Evolutionary conservation across 2,113 vertebrate species (phyloP).

Genomic region (Macquaria ambigua): DNA sequence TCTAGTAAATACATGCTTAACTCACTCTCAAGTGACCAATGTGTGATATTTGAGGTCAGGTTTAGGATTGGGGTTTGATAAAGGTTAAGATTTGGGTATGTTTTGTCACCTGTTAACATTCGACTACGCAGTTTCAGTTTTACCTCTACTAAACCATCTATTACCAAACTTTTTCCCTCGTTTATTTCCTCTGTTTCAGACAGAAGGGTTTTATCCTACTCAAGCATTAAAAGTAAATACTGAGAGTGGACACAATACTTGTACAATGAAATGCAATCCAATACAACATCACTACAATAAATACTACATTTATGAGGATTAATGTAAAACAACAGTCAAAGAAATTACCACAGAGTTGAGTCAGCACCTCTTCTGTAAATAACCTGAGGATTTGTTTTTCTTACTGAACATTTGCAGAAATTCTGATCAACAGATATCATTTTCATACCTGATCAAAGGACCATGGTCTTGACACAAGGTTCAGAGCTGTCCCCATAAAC

Average conservation of each 20-base stretch:
- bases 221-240: background rate
- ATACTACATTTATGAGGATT: background rate
- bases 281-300: background rate
- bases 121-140: background rate
- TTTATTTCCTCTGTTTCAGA: no score
- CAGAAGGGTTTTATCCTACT: background rate
- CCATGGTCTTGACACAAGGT: constrained; percentile 76
- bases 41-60: background rate
- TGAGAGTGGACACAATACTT: background rate
- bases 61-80: background rate
- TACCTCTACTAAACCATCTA: background rate
- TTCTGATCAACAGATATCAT: background rate
- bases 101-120: background rate
- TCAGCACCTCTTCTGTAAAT: background rate
- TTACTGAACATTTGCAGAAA: background rate
- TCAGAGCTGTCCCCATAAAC: constrained; percentile 79
- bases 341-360: background rate
- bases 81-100: background rate
- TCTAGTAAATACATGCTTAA: background rate
- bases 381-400: background rate
- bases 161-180: background rate
- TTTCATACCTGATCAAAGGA: constrained; percentile 83
- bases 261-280: background rate
- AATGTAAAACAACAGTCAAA: background rate
- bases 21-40: background rate